phyloP scores from a whole-genome alignment of 2,797 vertebrate genomes.

The Chiroxiphia lanceolata region DNA sequence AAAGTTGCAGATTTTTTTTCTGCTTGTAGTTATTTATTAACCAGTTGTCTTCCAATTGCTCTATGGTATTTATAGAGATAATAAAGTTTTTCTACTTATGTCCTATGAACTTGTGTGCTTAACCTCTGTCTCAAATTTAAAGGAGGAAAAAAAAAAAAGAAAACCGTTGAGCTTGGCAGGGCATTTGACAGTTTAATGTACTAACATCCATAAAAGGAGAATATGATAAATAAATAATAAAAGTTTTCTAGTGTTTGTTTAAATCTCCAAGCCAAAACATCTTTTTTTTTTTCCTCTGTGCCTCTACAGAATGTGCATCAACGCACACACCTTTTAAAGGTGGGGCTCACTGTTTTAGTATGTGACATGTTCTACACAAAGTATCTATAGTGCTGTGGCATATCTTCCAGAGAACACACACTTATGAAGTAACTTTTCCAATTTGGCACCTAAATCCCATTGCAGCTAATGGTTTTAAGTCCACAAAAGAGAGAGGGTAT shows the following conservation, averaged over 20 bases:
- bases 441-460: background rate
- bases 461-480: background rate
- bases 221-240: conserved; percentile 27
- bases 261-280: conserved; percentile 11
- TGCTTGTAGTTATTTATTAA: conserved; percentile 42
- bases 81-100: background rate
- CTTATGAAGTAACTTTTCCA: background rate
- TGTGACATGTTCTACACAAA: background rate
- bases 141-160: background rate
- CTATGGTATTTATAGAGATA: background rate
- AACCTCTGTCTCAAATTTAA: conserved; percentile 6
- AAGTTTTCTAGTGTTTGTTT: conserved; percentile 3
- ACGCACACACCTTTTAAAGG: background rate
- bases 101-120: background rate
- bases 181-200: conserved; percentile 35
- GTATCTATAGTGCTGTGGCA: fast-evolving
- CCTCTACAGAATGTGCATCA: background rate
- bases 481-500: background rate
- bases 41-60: conserved; percentile 1
- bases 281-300: background rate
- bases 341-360: background rate
- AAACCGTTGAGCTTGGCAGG: background rate
- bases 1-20: background rate
- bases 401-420: fast-evolving
- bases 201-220: background rate